Evolutionary conservation across 1,140 invertebrate genomes (phyloP).

Genomic region (Heliothis subflexa): DNA sequence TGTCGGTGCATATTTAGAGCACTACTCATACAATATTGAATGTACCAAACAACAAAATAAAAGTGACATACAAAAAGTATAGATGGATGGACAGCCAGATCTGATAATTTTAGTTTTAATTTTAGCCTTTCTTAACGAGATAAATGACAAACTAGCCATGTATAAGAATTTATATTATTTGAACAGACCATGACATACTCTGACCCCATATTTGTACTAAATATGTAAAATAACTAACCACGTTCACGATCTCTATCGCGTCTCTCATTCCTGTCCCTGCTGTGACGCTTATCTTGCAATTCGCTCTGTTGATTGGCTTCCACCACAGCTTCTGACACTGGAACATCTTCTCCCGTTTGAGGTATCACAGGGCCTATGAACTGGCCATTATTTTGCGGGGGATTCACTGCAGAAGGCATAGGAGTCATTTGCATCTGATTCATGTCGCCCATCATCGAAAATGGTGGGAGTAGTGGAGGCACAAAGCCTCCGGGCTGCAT

Average conservation of each 20-base stretch:
- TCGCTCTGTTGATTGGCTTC: background rate
- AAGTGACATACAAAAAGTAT: no score
- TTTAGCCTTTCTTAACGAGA: no score
- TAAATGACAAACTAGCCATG: no score
- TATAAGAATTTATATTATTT: no score
- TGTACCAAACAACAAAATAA: background rate
- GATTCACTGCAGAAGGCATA: background rate
- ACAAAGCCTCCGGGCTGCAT: conserved; percentile 11
- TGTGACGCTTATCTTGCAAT: background rate
- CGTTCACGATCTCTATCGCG: background rate
- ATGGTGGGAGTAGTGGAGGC: background rate
- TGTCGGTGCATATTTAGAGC: no score
- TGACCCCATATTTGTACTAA: background rate
- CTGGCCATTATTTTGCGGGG: background rate
- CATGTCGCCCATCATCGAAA: background rate
- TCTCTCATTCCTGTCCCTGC: background rate
- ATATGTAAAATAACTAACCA: background rate
- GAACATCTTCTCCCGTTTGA: background rate
- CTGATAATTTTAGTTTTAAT: no score
- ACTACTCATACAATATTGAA: no score
- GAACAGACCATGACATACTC: no score
- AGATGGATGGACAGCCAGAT: no score
- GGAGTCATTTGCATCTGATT: conserved; percentile 27
- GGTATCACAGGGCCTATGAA: conserved; percentile 12
- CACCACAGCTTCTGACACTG: background rate